phyloP scores from a whole-genome alignment of 1,140 invertebrate genomes.

The Drosophila funebris region DNA sequence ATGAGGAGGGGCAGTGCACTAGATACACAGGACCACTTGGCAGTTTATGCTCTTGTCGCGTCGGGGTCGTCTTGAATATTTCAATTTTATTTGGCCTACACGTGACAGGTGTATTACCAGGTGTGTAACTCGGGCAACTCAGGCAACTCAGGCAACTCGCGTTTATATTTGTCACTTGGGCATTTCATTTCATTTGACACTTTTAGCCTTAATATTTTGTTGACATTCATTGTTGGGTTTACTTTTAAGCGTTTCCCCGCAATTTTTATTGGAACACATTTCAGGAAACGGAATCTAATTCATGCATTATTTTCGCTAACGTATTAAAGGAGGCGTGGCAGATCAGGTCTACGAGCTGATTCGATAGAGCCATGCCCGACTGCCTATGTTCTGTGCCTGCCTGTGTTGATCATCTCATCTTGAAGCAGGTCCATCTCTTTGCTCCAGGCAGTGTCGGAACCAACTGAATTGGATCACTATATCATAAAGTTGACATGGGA shows the following conservation, averaged over 20 bases:
- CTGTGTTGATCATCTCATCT: too few species aligned
- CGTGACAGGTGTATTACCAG: conserved; percentile 51
- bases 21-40: conserved; percentile 5
- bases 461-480: too few species aligned
- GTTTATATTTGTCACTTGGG: conserved; percentile 65
- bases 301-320: too few species aligned
- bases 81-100: conserved; percentile 76
- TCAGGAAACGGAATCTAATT: neutral
- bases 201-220: conserved; percentile 38
- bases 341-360: too few species aligned
- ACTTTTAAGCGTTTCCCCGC: neutral
- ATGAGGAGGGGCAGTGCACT: neutral
- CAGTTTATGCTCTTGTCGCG: conserved; percentile 17
- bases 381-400: too few species aligned
- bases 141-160: conserved; percentile 13
- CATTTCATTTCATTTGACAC: conserved; percentile 74
- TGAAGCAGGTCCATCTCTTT: too few species aligned
- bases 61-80: conserved; percentile 55
- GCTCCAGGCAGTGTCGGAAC: too few species aligned
- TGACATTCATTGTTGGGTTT: conserved; percentile 2
- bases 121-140: conserved; percentile 1
- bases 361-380: too few species aligned
- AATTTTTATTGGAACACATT: neutral
- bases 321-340: too few species aligned
- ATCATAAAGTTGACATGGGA: too few species aligned